Percentiles rank a stretch among this genome's conserved stretches.
Conservation (phyloP, 1,140 invertebrate species). For the Holotrichia oblita region DNA sequence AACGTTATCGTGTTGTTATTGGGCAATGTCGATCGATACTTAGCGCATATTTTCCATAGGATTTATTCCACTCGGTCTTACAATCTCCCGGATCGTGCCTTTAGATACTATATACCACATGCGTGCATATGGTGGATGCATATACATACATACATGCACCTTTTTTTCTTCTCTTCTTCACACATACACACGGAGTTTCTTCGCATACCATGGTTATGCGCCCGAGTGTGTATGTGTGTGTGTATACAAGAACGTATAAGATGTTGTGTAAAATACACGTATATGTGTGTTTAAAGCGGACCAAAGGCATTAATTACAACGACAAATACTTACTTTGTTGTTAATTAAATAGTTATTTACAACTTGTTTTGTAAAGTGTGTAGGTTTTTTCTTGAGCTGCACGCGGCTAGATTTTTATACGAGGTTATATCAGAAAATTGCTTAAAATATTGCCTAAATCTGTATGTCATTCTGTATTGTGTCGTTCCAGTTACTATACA, state of each 20-base stretch:
- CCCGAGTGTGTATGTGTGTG: conserved; percentile 7
- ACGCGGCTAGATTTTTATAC: conserved; percentile 1
- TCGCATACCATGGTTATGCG: conserved; percentile 18
- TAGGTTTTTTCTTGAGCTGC: conserved; percentile 25
- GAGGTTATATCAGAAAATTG: conserved; percentile 10
- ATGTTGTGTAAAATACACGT: background rate
- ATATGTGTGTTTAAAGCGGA: conserved; percentile 28
- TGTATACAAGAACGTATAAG: background rate
- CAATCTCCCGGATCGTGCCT: conserved; percentile 6
- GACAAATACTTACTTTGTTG: conserved; percentile 36
- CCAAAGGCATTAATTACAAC: conserved; percentile 35
- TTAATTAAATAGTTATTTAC: conserved; percentile 44
- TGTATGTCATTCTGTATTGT: too few relatives aligned
- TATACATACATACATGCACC: background rate
- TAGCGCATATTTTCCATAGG: conserved; percentile 22
- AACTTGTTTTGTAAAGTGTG: conserved; percentile 43
- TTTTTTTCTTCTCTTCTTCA: background rate
- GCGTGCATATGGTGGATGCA: conserved; percentile 4
- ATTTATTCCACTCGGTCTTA: conserved; percentile 23
- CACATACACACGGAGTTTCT: background rate
- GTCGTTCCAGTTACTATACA: too few relatives aligned
- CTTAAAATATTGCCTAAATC: background rate
- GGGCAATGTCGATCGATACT: conserved; percentile 12
- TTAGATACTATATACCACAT: conserved; percentile 8
- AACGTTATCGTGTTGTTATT: conserved; percentile 22